These are phyloP conservation scores for Characodon lateralis DNA, from an alignment of 2,797 vertebrate species.

Conservation along the genomic window DNA sequence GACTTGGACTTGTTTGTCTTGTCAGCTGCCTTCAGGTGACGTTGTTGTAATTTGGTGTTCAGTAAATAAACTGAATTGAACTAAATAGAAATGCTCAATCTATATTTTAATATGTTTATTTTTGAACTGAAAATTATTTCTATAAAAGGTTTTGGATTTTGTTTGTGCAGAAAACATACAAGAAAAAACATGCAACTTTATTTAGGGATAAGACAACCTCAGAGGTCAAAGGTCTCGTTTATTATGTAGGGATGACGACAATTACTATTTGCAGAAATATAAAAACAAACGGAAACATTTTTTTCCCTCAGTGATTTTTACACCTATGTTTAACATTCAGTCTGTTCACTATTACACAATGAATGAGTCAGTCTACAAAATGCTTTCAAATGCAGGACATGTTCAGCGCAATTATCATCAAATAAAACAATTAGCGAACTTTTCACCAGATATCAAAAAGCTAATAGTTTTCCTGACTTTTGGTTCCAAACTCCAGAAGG, in stretches of 20 bases:
- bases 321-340: background rate
- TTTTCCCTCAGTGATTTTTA: background rate
- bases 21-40: background rate
- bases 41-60: background rate
- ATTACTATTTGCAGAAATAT: background rate
- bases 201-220: background rate
- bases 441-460: background rate
- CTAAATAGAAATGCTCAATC: background rate
- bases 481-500: background rate
- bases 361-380: conserved; percentile 12
- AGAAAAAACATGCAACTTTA: no score
- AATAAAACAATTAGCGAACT: background rate
- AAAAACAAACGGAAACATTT: background rate
- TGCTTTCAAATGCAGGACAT: conserved; percentile 6
- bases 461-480: background rate
- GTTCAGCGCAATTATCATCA: background rate
- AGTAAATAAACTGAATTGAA: background rate
- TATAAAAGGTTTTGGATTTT: background rate
- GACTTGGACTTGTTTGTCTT: no score
- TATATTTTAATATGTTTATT: background rate
- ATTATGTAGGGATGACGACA: background rate
- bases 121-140: background rate
- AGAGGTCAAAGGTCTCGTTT: background rate
- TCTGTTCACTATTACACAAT: background rate
- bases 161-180: background rate